Base-by-base conservation (phyloP, 2,113 vertebrate species). In the Opisthocomus hoazin region DNA sequence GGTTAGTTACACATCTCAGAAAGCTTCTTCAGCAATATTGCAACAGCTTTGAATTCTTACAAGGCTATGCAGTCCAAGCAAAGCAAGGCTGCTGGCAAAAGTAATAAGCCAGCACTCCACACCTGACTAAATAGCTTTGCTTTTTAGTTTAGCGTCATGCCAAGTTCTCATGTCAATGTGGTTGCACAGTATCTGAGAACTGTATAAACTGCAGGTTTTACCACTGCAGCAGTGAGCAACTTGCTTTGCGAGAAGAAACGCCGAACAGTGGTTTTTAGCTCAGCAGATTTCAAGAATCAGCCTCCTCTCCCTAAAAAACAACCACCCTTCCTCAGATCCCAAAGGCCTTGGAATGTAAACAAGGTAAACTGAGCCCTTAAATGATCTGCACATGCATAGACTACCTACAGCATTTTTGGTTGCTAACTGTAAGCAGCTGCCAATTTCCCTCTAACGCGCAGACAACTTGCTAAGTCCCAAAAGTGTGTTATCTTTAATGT, bases 1-100 rank as follows among this genome's bases (percentile, higher is more conserved):
- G 93, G 83, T 87, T 74, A 93, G 79, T 87, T 92, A 87, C 58
- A 96, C 46, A 89, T 94, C 91, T 94, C 94, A 91, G 75, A 96
- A 94, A 96, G 65, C 89, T 86, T 94, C 94, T 95, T 89, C 80
- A 93, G 94, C 86, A 94, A 86, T 69, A 89, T 57, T 83, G 65
- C 87, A 90, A 46, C 15, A 66, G 15, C 81, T 97, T 97, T 92
- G 84, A 93, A 90, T 97, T 89, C 94, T 96, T 96, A 94, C 88
- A 96, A 95, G 95, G 77, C 88, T 93, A 57, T 46, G 43, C 90
- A 93, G 96, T 92, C 96, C 94, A 96, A 97, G 78, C 57, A 95
- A 97, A 98, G 97, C 93, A 98, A 98, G 97, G 93, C 95, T 95
- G 54, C 93, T 92, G 87, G 96, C 93, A 93, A 96, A 96, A 97